phyloP scores from a whole-genome alignment of 2,113 vertebrate genomes.

The Myiozetetes cayanensis region DNA sequence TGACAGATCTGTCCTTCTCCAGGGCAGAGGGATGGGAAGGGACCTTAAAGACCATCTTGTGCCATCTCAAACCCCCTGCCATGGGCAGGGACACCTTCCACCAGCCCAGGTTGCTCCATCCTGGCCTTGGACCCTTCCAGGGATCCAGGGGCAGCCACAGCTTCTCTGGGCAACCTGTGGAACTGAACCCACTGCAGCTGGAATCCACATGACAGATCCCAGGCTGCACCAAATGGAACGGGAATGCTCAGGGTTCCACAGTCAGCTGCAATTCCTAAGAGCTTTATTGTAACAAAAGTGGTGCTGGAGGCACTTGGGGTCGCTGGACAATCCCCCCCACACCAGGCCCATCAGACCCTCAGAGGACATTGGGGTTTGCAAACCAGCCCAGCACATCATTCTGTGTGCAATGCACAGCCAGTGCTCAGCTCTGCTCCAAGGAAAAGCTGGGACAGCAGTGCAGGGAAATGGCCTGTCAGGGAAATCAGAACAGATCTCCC shows the following conservation, averaged over 20 bases:
- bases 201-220: neutral
- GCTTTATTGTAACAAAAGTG: neutral
- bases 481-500: neutral
- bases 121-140: neutral
- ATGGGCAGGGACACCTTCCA: neutral
- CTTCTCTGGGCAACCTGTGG: neutral
- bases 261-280: neutral
- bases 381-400: neutral
- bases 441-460: neutral
- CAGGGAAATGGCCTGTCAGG: neutral
- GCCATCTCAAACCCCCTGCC: neutral
- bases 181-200: neutral
- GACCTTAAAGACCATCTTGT: neutral
- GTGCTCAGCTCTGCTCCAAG: neutral
- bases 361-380: neutral
- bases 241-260: fast-evolving
- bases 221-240: neutral
- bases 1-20: neutral
- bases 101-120: neutral
- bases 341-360: neutral
- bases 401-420: neutral
- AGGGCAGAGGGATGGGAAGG: neutral
- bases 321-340: neutral
- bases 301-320: neutral
- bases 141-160: neutral